A percentile compares a stretch with the other conserved stretches of the same genome.
Conservation (phyloP, 2,797 vertebrate genomes). For the Miopithecus talapoin region DNA sequence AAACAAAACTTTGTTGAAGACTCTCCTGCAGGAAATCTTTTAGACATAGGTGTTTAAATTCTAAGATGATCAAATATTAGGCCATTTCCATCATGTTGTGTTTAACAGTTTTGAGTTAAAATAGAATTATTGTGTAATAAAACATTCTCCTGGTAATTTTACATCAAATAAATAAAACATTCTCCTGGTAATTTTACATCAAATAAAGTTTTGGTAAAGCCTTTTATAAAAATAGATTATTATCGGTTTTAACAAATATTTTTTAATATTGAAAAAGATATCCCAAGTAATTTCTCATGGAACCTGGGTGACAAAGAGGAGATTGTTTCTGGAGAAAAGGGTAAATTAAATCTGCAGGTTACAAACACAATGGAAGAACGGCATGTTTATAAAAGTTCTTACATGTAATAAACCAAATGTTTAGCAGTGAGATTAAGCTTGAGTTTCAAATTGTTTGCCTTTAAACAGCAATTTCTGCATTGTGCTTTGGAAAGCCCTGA, state of each 20-base stretch:
- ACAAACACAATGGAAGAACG: not conserved
- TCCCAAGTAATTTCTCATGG: not conserved
- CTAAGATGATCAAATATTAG: not conserved
- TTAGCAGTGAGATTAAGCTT: constrained; percentile 30
- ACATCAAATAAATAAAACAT: not conserved
- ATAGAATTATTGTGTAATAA: not conserved
- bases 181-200: not conserved
- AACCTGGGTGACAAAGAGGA: not conserved
- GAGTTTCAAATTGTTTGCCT: constrained; percentile 36
- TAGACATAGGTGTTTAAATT: not conserved
- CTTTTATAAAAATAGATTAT: not conserved
- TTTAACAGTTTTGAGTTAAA: not conserved
- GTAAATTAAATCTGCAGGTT: not conserved
- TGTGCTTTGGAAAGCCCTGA: constrained; percentile 8
- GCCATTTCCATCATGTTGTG: not conserved
- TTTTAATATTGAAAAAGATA: not conserved
- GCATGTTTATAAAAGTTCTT: constrained; percentile 19
- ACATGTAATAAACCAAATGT: not conserved
- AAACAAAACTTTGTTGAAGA: not conserved
- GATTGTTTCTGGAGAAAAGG: not conserved
- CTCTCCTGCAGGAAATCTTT: not conserved
- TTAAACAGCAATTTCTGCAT: not conserved
- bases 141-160: not conserved
- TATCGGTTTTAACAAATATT: constrained; percentile 7
- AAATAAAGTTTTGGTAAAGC: not conserved